Evolutionary conservation across 2,113 vertebrate genomes (phyloP).

Genomic region (Lasiurus borealis): DNA sequence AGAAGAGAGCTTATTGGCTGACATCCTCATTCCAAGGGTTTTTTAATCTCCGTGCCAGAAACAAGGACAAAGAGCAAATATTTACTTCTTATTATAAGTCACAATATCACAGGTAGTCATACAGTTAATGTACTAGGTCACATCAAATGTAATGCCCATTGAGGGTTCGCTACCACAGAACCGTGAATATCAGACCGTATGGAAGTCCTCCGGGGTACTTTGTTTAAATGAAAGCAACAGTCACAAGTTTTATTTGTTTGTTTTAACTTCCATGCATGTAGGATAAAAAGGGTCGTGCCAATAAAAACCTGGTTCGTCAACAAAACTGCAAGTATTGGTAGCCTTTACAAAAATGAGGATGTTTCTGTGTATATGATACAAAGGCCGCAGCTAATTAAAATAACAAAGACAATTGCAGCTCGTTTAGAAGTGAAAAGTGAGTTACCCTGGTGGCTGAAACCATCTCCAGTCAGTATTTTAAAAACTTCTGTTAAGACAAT

Average conservation of each 20-base stretch:
- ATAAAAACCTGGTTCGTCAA: background rate
- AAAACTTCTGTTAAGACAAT: constrained; percentile 1
- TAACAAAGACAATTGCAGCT: background rate
- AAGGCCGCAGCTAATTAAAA: constrained; percentile 34
- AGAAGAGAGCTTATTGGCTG: background rate
- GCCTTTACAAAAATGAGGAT: background rate
- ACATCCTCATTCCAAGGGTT: background rate
- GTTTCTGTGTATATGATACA: background rate
- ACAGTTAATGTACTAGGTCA: background rate
- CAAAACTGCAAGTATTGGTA: background rate
- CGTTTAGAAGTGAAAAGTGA: constrained; percentile 19
- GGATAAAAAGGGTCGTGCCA: background rate
- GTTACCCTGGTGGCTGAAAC: background rate
- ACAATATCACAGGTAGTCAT: background rate
- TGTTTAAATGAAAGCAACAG: background rate
- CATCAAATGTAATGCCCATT: background rate
- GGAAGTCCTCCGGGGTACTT: background rate
- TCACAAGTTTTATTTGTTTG: background rate
- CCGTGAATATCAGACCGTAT: background rate
- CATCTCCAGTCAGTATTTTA: background rate
- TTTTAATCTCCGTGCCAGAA: background rate
- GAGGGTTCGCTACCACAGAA: background rate
- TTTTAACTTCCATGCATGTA: background rate
- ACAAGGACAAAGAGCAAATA: background rate
- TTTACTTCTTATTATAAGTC: background rate